Evolutionary conservation across 2,113 vertebrate species (phyloP).

Genomic region (Ahaetulla prasina): DNA sequence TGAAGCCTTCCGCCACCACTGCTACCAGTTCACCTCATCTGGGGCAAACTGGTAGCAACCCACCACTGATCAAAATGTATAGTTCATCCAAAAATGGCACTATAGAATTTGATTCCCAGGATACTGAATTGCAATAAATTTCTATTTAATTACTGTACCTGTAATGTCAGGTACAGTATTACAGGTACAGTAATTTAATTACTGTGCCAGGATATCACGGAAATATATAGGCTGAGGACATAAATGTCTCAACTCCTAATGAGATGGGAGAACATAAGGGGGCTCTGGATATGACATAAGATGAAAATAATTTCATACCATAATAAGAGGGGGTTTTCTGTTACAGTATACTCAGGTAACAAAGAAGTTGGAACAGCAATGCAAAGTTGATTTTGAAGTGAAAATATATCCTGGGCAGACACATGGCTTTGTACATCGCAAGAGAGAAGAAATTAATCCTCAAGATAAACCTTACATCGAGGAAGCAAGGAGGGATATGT

Average conservation of each 20-base stretch:
- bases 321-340: neutral
- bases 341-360: conserved; percentile 75
- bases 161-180: no score
- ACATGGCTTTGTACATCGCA: conserved; percentile 90
- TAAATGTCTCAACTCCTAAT: neutral
- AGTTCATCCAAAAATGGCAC: neutral
- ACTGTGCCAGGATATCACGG: neutral
- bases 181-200: no score
- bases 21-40: no score
- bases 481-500: conserved; percentile 80
- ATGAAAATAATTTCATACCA: neutral
- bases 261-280: neutral
- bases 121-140: neutral
- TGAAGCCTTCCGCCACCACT: no score
- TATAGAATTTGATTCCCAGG: neutral
- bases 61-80: no score
- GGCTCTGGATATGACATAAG: neutral
- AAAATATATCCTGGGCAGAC: conserved; percentile 89
- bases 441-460: conserved; percentile 80
- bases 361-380: conserved; percentile 77
- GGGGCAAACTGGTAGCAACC: no score
- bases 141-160: neutral
- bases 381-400: conserved; percentile 78
- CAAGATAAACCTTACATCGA: conserved; percentile 78
- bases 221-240: neutral